These are phyloP conservation scores for Caenorhabditis plicata DNA, from an alignment of 2,888 invertebrate genomes.

Conservation along the genomic window DNA sequence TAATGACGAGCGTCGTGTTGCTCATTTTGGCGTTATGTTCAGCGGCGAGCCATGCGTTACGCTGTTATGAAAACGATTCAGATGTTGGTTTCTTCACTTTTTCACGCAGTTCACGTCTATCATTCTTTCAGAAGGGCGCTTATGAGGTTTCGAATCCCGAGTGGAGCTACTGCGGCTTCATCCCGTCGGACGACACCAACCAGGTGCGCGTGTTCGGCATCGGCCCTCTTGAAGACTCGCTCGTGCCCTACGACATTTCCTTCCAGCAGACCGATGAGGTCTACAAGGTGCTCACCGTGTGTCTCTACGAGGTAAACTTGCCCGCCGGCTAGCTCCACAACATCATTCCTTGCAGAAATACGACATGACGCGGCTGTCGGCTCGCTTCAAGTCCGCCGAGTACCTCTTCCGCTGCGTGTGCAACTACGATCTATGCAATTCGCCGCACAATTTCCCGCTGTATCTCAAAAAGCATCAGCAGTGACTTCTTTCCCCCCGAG, in stretches of 20 bases:
- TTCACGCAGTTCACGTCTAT: not conserved
- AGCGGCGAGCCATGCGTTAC: not conserved
- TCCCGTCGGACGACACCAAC: not conserved
- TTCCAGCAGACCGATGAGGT: slow-evolving; percentile 29
- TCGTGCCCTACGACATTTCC: slow-evolving; percentile 33
- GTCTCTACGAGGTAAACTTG: slow-evolving; percentile 47
- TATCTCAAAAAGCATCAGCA: slow-evolving; percentile 14
- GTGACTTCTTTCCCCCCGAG: too few relatives aligned
- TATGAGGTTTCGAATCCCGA: slow-evolving; percentile 24
- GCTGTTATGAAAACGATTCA: not conserved
- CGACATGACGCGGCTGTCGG: slow-evolving; percentile 31
- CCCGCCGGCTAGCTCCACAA: too few relatives aligned
- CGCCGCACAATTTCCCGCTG: slow-evolving; percentile 15
- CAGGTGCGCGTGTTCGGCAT: not conserved
- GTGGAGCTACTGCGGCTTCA: slow-evolving; percentile 36
- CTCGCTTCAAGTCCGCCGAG: slow-evolving; percentile 36
- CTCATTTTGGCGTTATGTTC: too few relatives aligned
- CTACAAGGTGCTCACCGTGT: slow-evolving; percentile 50
- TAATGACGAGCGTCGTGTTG: too few relatives aligned
- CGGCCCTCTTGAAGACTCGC: slow-evolving; percentile 33
- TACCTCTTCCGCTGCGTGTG: slow-evolving; percentile 56
- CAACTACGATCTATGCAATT: slow-evolving; percentile 52
- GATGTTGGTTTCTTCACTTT: not conserved
- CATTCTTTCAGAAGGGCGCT: slow-evolving; percentile 15
- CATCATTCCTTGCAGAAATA: slow-evolving; percentile 33